Evolutionary conservation across 53 echinoderm and acorn worm species (phyloP), one percentile per base, ranked within the genome.

Genomic region (Holothuria scabra): DNA sequence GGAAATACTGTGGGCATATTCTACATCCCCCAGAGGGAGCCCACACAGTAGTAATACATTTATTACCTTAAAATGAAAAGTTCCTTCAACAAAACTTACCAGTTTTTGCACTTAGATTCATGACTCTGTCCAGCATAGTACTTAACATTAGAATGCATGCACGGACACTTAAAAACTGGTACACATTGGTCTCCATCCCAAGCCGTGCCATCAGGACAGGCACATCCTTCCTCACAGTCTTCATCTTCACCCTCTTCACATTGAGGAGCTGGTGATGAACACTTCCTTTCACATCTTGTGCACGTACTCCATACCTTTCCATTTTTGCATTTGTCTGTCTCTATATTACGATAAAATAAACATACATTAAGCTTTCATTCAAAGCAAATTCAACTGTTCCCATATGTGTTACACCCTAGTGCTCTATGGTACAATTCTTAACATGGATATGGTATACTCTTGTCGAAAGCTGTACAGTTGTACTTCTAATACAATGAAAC

Each of bases 221-320:
- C 88, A 34, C 96, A 96, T 0, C 96, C 96, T 28, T 85, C 74
- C 21, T 72, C 81, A n/a, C 96, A 96, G 12, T 56, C 52, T 5
- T 78, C 78, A 6, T 55, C 56, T 55, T 78, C 78, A 16, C 25
- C 78, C 5, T 56, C 56, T 8, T 30, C 12, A 32, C 78, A 78
- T 20, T 23, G 59, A 4, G 78, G 78, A 12, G 29, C 52, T 58
- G 24, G 25, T 24, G 33, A 28, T 30, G 57, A 56, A 20, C 78
- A 78, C 57, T 28, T 19, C 31, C 58, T 56, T 0, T 78, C 29
- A 59, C 78, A 78, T 21, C 78, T 56, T 83, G 61, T 68, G 56
- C 94, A 94, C 16, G 38, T 24, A 10, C 84, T 67, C 97, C 97
- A 96, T 12, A 80, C 80, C 70, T 88, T 87, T 10, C 90, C 94